These are phyloP conservation scores for Drosophila borborema DNA, from an alignment of 2,888 invertebrate species.

Conservation along the genomic window DNA sequence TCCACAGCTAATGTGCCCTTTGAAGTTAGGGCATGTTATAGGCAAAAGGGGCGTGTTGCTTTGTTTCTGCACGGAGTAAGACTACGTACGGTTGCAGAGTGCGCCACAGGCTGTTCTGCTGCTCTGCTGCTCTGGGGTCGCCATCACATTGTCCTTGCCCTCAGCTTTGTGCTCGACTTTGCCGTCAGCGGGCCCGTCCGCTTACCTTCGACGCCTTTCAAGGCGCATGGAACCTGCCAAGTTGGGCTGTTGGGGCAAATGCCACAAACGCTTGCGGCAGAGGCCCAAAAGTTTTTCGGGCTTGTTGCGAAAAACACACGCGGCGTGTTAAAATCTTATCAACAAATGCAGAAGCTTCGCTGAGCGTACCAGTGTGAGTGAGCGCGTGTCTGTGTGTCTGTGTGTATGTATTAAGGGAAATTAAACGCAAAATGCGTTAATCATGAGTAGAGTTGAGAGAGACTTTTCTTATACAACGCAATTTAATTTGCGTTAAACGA, in stretches of 20 bases:
- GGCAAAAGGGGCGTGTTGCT: slow-evolving; percentile 26
- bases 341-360: slow-evolving; percentile 56
- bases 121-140: slow-evolving; percentile 27
- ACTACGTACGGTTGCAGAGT: slow-evolving; percentile 35
- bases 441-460: slow-evolving; percentile 64
- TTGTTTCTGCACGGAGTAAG: slow-evolving; percentile 6
- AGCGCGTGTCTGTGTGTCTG: slow-evolving; percentile 24
- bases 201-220: slow-evolving; percentile 39
- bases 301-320: slow-evolving; percentile 68
- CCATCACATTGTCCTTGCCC: not conserved
- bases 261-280: slow-evolving; percentile 36
- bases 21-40: slow-evolving; percentile 29
- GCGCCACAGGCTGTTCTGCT: slow-evolving; percentile 48
- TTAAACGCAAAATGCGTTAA: slow-evolving; percentile 79
- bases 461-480: slow-evolving; percentile 56
- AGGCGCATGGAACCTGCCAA: slow-evolving; percentile 48
- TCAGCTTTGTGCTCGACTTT: not conserved
- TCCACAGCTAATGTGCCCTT: not conserved
- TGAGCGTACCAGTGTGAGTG: not conserved
- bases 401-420: slow-evolving; percentile 58
- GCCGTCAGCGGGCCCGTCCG: slow-evolving; percentile 11
- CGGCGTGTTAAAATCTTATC: slow-evolving; percentile 79
- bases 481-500: slow-evolving; percentile 81
- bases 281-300: slow-evolving; percentile 58
- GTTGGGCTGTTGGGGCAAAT: slow-evolving; percentile 36